Conservation (phyloP, 2,797 vertebrate genomes). For the Phylloscopus collybita region DNA sequence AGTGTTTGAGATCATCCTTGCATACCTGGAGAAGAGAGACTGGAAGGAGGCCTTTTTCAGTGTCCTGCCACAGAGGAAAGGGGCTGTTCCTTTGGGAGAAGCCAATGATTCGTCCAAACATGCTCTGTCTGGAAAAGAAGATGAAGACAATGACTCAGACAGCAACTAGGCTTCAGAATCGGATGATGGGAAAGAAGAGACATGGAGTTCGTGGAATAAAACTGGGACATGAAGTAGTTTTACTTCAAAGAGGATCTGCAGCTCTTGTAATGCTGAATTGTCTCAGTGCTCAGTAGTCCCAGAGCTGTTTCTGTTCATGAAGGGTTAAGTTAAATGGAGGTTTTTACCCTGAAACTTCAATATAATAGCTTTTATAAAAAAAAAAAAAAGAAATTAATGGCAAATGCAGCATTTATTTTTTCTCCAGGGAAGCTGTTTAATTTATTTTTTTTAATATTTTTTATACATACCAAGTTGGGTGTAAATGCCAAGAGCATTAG, state of each 20-base stretch:
- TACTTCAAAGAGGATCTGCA: not conserved
- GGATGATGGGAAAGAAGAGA: not conserved
- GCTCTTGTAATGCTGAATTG: not conserved
- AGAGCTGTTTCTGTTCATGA: not conserved
- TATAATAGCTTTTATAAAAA: not conserved
- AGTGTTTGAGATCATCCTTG: slow-evolving; percentile 98
- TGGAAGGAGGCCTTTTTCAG: slow-evolving; percentile 97
- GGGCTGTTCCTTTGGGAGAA: slow-evolving; percentile 83
- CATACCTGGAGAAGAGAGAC: slow-evolving; percentile 88
- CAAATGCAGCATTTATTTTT: slow-evolving; percentile 20
- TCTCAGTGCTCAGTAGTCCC: not conserved
- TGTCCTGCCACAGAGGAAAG: slow-evolving; percentile 92
- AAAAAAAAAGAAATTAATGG: not conserved
- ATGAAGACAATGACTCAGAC: slow-evolving; percentile 61
- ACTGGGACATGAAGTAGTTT: not conserved
- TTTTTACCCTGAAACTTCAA: not conserved
- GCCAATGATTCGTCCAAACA: not conserved
- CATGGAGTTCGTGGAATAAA: not conserved
- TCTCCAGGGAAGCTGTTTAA: slow-evolving; percentile 29
- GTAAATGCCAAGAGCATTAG: not conserved
- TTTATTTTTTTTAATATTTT: not conserved
- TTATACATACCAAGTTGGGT: not conserved
- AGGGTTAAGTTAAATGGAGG: not conserved
- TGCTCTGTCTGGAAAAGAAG: slow-evolving; percentile 2
- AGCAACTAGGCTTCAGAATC: slow-evolving; percentile 66